Evolutionary conservation across 1,140 invertebrate genomes (phyloP).

Genomic region (Tetramorium simillimum): DNA sequence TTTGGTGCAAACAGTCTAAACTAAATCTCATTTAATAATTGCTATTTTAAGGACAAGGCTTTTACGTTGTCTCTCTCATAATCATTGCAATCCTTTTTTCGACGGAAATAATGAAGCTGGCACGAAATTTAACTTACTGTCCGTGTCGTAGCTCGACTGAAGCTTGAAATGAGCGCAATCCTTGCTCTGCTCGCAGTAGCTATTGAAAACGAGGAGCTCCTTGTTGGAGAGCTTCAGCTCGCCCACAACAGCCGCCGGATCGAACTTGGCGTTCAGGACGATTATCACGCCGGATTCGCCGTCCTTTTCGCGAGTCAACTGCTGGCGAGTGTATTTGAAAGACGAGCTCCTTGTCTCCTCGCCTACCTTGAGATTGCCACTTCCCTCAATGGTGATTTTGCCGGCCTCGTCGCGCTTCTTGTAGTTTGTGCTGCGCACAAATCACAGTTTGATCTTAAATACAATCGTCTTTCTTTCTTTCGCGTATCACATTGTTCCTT

Average conservation of each 20-base stretch:
- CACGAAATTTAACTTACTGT: constrained; percentile 82
- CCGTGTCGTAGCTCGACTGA: constrained; percentile 86
- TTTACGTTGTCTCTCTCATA: neutral
- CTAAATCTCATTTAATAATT: neutral
- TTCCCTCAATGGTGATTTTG: constrained; percentile 90
- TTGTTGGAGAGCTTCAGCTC: constrained; percentile 90
- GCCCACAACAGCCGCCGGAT: constrained; percentile 85
- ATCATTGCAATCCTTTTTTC: neutral
- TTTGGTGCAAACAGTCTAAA: neutral
- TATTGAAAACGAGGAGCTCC: constrained; percentile 89
- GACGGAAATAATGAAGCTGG: neutral
- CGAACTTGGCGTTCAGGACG: constrained; percentile 85
- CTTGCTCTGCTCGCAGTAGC: constrained; percentile 91
- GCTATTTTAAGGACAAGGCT: neutral
- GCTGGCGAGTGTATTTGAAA: constrained; percentile 90
- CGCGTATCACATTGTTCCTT: neutral
- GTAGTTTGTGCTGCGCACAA: constrained; percentile 87
- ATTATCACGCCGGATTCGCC: constrained; percentile 87
- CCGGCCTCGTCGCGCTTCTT: constrained; percentile 89
- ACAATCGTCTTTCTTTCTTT: neutral
- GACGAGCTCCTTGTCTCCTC: constrained; percentile 89
- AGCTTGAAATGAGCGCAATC: constrained; percentile 91
- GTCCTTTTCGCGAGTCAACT: constrained; percentile 86
- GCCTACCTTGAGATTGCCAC: constrained; percentile 88
- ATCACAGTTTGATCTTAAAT: constrained; percentile 48